These are phyloP conservation scores for Hylomyscus alleni DNA, from an alignment of 2,797 vertebrate genomes.

Conservation along the genomic window DNA sequence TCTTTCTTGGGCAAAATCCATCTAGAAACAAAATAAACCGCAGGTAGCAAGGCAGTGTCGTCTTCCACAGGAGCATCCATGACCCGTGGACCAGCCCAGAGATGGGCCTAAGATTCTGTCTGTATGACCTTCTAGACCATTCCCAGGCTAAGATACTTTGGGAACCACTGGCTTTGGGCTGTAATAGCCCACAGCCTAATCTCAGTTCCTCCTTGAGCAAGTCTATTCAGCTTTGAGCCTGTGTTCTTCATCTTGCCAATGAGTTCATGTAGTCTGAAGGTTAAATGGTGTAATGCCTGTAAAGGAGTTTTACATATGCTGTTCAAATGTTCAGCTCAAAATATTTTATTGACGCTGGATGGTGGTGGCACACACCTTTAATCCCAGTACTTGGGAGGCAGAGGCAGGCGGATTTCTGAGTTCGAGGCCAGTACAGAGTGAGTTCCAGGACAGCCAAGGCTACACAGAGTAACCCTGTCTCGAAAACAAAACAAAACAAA, in stretches of 20 bases:
- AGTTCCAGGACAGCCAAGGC: too few relatives aligned
- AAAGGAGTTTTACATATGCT: neutral
- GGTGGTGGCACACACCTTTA: too few relatives aligned
- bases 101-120: neutral
- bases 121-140: neutral
- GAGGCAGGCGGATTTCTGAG: too few relatives aligned
- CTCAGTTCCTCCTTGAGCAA: neutral
- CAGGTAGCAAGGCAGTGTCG: neutral
- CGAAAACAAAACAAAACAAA: too few relatives aligned
- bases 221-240: neutral
- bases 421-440: too few relatives aligned
- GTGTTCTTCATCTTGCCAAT: neutral
- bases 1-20: constrained; percentile 16
- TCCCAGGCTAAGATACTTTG: neutral
- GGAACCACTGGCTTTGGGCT: neutral
- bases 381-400: too few relatives aligned
- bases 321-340: neutral
- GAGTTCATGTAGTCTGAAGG: neutral
- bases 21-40: constrained; percentile 15
- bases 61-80: neutral
- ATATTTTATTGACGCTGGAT: constrained; percentile 18
- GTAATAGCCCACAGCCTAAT: neutral
- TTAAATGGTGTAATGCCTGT: neutral
- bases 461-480: too few relatives aligned
- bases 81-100: neutral